A percentile compares a stretch with the other conserved stretches of the same genome.
Conservation (phyloP, 1,140 invertebrate genomes). For the Hyposmocoma kahamanoa region DNA sequence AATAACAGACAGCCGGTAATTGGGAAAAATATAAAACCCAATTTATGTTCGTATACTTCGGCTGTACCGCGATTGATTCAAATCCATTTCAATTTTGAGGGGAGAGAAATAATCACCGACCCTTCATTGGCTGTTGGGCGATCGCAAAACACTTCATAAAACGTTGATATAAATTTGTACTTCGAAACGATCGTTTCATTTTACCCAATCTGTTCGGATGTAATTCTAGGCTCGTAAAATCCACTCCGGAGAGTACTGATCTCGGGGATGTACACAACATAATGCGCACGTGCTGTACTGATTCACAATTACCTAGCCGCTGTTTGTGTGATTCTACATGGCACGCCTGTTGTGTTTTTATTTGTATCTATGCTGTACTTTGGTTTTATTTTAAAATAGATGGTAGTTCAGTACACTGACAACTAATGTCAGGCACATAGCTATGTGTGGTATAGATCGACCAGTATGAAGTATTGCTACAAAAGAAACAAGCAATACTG, state of each 20-base stretch:
- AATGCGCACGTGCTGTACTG: slow-evolving; percentile 22
- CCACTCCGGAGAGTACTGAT: slow-evolving; percentile 14
- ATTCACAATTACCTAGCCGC: slow-evolving; percentile 20
- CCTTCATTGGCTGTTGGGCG: slow-evolving; percentile 24
- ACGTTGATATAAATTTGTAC: slow-evolving; percentile 31
- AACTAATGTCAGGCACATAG: too few species aligned
- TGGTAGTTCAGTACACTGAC: not conserved
- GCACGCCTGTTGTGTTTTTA: not conserved
- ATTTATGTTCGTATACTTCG: slow-evolving; percentile 13
- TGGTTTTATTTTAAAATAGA: not conserved
- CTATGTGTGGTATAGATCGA: too few species aligned
- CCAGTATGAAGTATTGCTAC: too few species aligned
- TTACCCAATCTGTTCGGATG: slow-evolving; percentile 37
- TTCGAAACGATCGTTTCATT: slow-evolving; percentile 43
- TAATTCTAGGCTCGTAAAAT: slow-evolving; percentile 25
- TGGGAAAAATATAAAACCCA: slow-evolving; percentile 28
- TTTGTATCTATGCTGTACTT: not conserved
- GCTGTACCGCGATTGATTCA: slow-evolving; percentile 22
- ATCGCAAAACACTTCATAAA: slow-evolving; percentile 39
- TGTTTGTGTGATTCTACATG: slow-evolving; percentile 13
- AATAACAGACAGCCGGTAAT: slow-evolving; percentile 14
- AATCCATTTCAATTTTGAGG: slow-evolving; percentile 29
- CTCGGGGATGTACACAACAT: slow-evolving; percentile 11
- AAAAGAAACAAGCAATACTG: too few species aligned
- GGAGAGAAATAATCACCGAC: slow-evolving; percentile 25